Conservation (phyloP, 1,140 invertebrate genomes). For the Trichonephila clavipes region DNA sequence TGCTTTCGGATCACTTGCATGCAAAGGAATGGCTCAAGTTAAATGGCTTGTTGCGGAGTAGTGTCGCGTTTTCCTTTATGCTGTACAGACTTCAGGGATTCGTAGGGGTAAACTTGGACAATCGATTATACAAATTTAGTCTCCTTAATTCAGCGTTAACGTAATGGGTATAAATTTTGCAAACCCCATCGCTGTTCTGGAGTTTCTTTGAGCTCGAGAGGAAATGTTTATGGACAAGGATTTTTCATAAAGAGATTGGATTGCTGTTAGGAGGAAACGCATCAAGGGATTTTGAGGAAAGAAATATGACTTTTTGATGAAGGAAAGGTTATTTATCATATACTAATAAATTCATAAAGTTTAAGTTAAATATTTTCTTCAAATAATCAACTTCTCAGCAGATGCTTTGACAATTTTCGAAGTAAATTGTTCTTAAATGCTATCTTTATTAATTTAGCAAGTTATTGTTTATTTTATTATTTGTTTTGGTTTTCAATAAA, state of each 20-base stretch:
- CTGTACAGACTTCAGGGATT: background rate
- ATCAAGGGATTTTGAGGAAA: background rate
- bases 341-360: background rate
- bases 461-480: no score
- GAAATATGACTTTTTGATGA: background rate
- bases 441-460: no score
- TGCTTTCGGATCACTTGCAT: conserved; percentile 54
- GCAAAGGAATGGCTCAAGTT: conserved; percentile 42
- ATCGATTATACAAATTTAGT: conserved; percentile 64
- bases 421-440: no score
- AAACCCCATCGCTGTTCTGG: background rate
- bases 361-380: no score
- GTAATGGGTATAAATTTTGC: conserved; percentile 34
- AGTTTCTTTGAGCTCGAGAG: background rate
- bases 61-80: conserved; percentile 11
- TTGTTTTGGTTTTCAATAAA: no score
- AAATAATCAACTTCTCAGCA: no score
- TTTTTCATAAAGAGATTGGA: background rate
- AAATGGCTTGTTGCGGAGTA: conserved; percentile 59
- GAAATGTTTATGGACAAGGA: background rate
- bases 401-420: no score
- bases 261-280: background rate
- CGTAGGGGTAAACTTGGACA: conserved; percentile 27
- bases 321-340: background rate
- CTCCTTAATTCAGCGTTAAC: conserved; percentile 47